Evolutionary conservation across 2,888 invertebrate species (phyloP), one percentile per base, ranked within the genome.

Genomic region (Morinoia aosen): DNA sequence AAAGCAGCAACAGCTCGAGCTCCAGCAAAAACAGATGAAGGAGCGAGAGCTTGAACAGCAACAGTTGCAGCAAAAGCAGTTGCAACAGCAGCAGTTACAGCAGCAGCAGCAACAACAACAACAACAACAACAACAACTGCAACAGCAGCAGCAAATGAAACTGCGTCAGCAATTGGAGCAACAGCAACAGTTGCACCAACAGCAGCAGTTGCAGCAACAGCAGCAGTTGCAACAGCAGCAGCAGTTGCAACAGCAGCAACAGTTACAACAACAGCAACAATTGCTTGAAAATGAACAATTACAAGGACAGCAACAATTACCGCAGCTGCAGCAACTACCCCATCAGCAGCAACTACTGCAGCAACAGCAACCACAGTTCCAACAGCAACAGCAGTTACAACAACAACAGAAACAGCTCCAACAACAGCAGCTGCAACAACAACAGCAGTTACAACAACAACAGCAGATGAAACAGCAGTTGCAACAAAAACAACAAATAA

Each of bases 21-120:
- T 57, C 64, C 95, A 95, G 96, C 95, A 95, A 91, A 95, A 94
- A 95, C 95, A 94, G 95, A 96, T 25, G 94, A 93, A 91, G 95
- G 94, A 95, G 96, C 96, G n/a, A 64, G 95, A 96, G 90, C 88
- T 96, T 48, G 95, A 95, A 56, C 64, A 61, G 57, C 56, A 96
- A 57, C 48, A 93, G 7, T n/a, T 95, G 56, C 90, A 58, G 56
- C 91, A 91, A 61, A 64, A 95, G 57, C 88, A 64, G 33, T 58
- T 95, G 90, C 95, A 40, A 93, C 12, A 19, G 48, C 58, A 58
- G n/a, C 94, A 58, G 58, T 33, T 57, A 39, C 57, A 48, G 33
- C 56, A 94, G 94, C n/a, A 33, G 33, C 94, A 93, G 12, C 93
- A 93, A 12, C 93, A 93, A 11, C 58, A 58, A 14, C 76, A 95